Base-by-base conservation (phyloP, 2,888 invertebrate species). In the Graphium colonna region DNA sequence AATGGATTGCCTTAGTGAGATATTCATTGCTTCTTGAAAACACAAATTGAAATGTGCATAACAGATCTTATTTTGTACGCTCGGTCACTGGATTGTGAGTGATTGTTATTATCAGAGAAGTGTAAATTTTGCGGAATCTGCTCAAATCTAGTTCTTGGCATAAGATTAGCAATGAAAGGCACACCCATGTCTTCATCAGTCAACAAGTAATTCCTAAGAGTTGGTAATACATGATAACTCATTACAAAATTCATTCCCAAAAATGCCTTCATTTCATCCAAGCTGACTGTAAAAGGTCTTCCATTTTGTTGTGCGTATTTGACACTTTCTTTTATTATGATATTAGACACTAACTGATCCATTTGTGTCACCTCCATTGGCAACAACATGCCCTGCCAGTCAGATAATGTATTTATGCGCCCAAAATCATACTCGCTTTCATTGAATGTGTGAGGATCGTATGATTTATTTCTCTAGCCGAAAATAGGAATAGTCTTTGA, bases 241-340 rank as follows among this genome's bases (percentile, higher is more conserved):
- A 63, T 60, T 12, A 59, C 60, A 38, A 56, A 58, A 54, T 59
- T 58, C 60, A 61, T 59, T 31, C 61, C 60, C 17, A 61, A 41
- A 52, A 60, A 62, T 49, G 60, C 58, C 43, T 54, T 60, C 50
- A 60, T 55, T 55, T 60, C 62, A 45, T 60, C 55, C 13, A 41
- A 47, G 21, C 18, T 16, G 39, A 55, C n/a, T n/a, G n/a, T n/a
- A n/a, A n/a, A n/a, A n/a, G n/a, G n/a, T n/a, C n/a, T n/a, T n/a
- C n/a, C n/a, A n/a, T n/a, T n/a, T n/a, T n/a, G n/a, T n/a, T n/a
- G n/a, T n/a, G n/a, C n/a, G n/a, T n/a, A n/a, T n/a, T 41, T 49
- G 33, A 60, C 47, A 53, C 44, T 53, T 49, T 59, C 49, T 52
- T 46, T 46, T 51, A 50, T 46, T 55, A 55, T 51, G 42, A 55